phyloP scores from a whole-genome alignment of 2,113 vertebrate species.

The Stigmatopora nigra region DNA sequence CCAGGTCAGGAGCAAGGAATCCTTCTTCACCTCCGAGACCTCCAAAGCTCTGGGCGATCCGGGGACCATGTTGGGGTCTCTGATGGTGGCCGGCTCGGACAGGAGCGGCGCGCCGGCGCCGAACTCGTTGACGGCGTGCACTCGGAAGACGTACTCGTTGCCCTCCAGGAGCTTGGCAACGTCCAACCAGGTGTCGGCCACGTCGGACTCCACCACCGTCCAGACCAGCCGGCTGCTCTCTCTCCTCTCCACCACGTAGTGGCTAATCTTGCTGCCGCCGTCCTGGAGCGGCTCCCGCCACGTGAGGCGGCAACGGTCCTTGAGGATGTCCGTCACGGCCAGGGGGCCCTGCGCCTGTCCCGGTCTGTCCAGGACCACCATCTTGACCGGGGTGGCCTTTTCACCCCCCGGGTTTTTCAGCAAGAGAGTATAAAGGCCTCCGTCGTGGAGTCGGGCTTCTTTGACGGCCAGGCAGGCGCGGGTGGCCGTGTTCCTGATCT shows the following conservation, averaged over 20 bases:
- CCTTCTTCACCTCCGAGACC: slow-evolving; percentile 84
- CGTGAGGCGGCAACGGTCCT: slow-evolving; percentile 80
- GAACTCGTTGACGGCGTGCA: slow-evolving; percentile 89
- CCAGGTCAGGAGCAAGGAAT: slow-evolving; percentile 93
- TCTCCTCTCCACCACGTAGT: slow-evolving; percentile 91
- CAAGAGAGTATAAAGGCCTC: slow-evolving; percentile 83
- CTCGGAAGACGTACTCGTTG: slow-evolving; percentile 94
- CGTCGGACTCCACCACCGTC: slow-evolving; percentile 83
- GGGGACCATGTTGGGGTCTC: slow-evolving; percentile 84
- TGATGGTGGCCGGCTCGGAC: slow-evolving; percentile 79
- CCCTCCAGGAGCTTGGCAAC: slow-evolving; percentile 93
- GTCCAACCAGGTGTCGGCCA: slow-evolving; percentile 78
- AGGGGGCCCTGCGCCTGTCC: slow-evolving; percentile 87
- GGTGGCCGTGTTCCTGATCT: slow-evolving; percentile 85
- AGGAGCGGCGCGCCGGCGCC: slow-evolving; percentile 83
- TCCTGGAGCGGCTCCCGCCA: slow-evolving; percentile 91
- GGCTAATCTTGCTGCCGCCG: slow-evolving; percentile 87
- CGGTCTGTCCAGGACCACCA: slow-evolving; percentile 91
- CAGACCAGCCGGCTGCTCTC: slow-evolving; percentile 96
- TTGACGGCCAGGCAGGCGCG: slow-evolving; percentile 83
- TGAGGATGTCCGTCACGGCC: slow-evolving; percentile 75
- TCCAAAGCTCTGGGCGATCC: slow-evolving; percentile 85
- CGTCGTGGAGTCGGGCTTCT: slow-evolving; percentile 83
- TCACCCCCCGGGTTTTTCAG: slow-evolving; percentile 91
- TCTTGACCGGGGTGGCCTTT: slow-evolving; percentile 76